A percentile compares a stretch with the other conserved stretches of the same genome.
phyloP scores from a whole-genome alignment of 2,888 invertebrate species.

The Gibbula magus region DNA sequence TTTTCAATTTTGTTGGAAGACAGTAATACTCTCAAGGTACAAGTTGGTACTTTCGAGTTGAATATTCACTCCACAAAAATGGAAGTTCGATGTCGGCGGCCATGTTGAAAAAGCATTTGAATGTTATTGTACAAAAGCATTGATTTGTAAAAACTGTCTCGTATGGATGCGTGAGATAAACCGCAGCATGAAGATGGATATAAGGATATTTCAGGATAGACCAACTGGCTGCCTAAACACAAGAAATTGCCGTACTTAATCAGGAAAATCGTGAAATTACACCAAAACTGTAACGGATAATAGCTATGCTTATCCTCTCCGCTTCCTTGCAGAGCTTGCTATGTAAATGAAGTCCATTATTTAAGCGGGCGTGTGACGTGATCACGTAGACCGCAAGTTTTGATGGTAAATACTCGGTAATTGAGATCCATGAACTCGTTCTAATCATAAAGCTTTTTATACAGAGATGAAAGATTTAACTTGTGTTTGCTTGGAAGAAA shows the following conservation, averaged over 20 bases:
- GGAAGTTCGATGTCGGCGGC: background rate
- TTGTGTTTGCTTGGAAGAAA: too few relatives aligned
- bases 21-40: background rate
- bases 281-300: conserved; percentile 2
- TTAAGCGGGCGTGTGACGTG: background rate
- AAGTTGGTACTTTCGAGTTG: background rate
- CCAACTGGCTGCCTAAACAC: background rate
- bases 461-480: too few relatives aligned
- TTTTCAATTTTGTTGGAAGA: background rate
- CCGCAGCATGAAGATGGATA: background rate
- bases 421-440: too few relatives aligned
- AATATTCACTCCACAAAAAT: background rate
- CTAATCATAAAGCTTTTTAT: too few relatives aligned
- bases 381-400: too few relatives aligned
- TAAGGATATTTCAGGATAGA: background rate
- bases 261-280: conserved; percentile 1
- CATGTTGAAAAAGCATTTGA: conserved; percentile 9
- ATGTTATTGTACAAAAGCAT: background rate
- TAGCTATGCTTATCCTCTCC: conserved; percentile 1
- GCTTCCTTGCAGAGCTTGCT: background rate
- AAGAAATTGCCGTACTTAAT: background rate
- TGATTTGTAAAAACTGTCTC: background rate
- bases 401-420: too few relatives aligned
- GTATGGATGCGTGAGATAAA: background rate
- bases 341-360: background rate